These are phyloP conservation scores for Iphiclides podalirius DNA, from an alignment of 2,888 invertebrate species.

Conservation along the genomic window DNA sequence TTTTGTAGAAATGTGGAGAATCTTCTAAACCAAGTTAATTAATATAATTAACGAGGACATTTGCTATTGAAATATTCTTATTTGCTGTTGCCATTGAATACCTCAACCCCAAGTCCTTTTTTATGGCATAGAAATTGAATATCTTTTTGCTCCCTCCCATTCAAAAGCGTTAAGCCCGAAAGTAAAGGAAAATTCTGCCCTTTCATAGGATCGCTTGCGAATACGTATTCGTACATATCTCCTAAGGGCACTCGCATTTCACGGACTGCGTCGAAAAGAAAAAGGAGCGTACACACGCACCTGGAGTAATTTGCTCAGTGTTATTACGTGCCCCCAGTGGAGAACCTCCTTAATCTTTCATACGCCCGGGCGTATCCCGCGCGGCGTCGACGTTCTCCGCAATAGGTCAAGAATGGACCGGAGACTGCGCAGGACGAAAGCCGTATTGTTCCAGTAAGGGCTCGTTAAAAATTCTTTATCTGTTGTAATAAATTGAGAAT, in stretches of 20 bases:
- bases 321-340: constrained; percentile 8
- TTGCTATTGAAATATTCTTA: too few relatives aligned
- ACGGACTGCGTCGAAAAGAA: constrained; percentile 2
- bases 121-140: too few relatives aligned
- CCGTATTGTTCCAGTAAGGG: neutral
- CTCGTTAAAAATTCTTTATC: neutral
- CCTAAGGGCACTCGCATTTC: constrained; percentile 3
- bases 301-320: constrained; percentile 16
- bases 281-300: constrained; percentile 1
- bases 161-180: too few relatives aligned
- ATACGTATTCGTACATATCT: too few relatives aligned
- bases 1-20: too few relatives aligned
- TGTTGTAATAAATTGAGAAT: neutral
- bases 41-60: too few relatives aligned
- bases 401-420: constrained; percentile 5
- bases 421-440: neutral
- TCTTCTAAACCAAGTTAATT: too few relatives aligned
- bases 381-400: constrained; percentile 2
- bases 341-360: constrained; percentile 15
- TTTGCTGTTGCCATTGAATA: too few relatives aligned
- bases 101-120: too few relatives aligned
- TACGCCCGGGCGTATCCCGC: constrained; percentile 10
- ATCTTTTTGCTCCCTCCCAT: too few relatives aligned
- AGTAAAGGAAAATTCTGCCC: too few relatives aligned
- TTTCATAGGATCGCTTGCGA: too few relatives aligned